Evolutionary conservation across 2,113 vertebrate genomes (phyloP).

Genomic region (Stegostoma tigrinum): DNA sequence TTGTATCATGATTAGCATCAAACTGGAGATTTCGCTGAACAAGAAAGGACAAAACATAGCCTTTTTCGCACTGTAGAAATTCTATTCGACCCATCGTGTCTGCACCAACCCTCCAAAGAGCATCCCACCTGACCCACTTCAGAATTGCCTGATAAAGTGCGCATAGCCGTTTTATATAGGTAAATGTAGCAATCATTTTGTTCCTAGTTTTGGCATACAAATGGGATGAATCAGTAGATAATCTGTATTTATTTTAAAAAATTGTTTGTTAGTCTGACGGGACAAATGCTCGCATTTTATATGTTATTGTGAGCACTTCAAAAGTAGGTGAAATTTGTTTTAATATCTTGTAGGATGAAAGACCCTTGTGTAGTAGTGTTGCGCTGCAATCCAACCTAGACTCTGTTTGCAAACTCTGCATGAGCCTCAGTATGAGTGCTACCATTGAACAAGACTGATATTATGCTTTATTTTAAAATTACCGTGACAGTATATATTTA

Average conservation of each 20-base stretch:
- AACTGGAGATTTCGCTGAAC: neutral
- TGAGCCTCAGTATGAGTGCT: neutral
- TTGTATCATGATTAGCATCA: neutral
- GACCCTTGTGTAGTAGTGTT: neutral
- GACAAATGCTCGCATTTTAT: neutral
- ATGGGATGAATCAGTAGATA: neutral
- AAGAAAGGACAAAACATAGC: neutral
- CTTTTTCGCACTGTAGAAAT: too few species aligned
- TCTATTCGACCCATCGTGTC: neutral
- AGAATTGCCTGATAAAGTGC: neutral
- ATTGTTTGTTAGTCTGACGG: too few species aligned
- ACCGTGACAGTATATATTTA: neutral
- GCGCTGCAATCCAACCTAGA: neutral
- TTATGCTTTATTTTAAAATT: neutral
- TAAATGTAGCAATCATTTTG: neutral
- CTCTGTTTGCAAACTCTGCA: neutral
- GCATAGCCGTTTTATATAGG: neutral
- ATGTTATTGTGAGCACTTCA: neutral
- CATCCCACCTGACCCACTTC: neutral
- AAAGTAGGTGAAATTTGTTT: neutral
- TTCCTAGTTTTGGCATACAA: neutral
- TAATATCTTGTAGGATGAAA: neutral
- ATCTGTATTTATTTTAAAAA: neutral
- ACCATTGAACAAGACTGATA: neutral
- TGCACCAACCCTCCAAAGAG: too few species aligned